These are phyloP conservation scores for Brachylomia viminalis DNA, from an alignment of 2,888 invertebrate species.

Conservation along the genomic window DNA sequence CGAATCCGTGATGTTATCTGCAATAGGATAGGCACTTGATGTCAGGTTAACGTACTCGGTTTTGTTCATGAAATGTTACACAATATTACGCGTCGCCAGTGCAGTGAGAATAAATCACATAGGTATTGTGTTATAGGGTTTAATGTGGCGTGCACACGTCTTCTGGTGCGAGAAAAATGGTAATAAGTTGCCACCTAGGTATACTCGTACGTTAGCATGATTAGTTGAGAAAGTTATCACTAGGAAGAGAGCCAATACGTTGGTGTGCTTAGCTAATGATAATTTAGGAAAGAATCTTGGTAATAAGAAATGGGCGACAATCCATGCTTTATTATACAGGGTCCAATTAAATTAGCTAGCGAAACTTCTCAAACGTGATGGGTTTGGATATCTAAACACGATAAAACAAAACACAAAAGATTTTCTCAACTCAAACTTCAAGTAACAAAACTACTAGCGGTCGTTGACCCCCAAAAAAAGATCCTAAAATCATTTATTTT, in stretches of 20 bases:
- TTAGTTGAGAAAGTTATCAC: background rate
- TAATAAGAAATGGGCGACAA: constrained; percentile 10
- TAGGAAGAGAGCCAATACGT: background rate
- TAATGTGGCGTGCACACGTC: constrained; percentile 41
- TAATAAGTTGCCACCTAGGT: constrained; percentile 15
- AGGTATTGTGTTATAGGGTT: constrained; percentile 44
- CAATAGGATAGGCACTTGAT: constrained; percentile 33
- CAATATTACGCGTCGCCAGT: constrained; percentile 53
- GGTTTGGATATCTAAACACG: too few relatives aligned
- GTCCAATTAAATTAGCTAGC: too few relatives aligned
- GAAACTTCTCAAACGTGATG: too few relatives aligned
- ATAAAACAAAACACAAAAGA: too few relatives aligned
- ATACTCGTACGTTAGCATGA: background rate
- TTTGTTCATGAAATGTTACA: constrained; percentile 55
- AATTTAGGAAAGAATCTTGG: constrained; percentile 1
- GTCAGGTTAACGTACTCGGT: constrained; percentile 59
- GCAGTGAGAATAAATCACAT: constrained; percentile 57
- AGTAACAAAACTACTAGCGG: too few relatives aligned
- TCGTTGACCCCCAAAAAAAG: too few relatives aligned
- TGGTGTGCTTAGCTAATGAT: background rate
- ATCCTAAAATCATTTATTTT: too few relatives aligned
- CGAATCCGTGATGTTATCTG: constrained; percentile 45
- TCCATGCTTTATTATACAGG: background rate
- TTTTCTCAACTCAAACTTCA: too few relatives aligned
- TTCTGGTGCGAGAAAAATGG: constrained; percentile 48